phyloP scores from a whole-genome alignment of 2,113 vertebrate genomes.

The Ariopsis seemanni region DNA sequence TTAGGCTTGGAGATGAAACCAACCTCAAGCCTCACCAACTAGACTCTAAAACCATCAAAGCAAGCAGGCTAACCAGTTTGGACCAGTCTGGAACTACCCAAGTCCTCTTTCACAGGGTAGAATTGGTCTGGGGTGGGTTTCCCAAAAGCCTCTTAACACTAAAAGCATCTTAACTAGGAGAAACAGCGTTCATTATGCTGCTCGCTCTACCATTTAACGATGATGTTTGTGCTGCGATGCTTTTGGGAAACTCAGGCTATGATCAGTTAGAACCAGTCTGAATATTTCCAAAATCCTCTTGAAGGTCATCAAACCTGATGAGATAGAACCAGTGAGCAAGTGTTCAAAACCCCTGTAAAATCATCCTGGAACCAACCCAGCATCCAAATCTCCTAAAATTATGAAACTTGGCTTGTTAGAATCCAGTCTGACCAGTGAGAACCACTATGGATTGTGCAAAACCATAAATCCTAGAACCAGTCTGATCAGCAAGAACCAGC shows the following conservation, averaged over 20 bases:
- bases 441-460: neutral
- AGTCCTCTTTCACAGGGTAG: too few relatives aligned
- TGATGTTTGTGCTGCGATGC: too few relatives aligned
- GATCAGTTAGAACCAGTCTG: neutral
- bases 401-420: too few relatives aligned
- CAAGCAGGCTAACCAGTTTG: neutral
- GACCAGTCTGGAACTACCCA: neutral
- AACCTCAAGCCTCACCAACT: neutral
- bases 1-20: neutral
- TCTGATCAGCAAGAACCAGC: neutral
- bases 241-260: too few relatives aligned
- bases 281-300: too few relatives aligned
- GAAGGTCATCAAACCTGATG: neutral
- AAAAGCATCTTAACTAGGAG: too few relatives aligned
- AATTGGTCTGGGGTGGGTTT: neutral
- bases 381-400: too few relatives aligned
- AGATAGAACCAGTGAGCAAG: neutral
- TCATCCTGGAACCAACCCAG: too few relatives aligned
- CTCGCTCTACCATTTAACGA: too few relatives aligned
- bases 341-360: too few relatives aligned
- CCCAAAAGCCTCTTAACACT: too few relatives aligned
- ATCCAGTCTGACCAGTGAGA: neutral
- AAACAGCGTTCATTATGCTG: too few relatives aligned
- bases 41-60: neutral
- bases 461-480: neutral